Evolutionary conservation across 2,888 invertebrate species (phyloP), one percentile per base, ranked within the genome.

Genomic region (Lacanobia oleracea): DNA sequence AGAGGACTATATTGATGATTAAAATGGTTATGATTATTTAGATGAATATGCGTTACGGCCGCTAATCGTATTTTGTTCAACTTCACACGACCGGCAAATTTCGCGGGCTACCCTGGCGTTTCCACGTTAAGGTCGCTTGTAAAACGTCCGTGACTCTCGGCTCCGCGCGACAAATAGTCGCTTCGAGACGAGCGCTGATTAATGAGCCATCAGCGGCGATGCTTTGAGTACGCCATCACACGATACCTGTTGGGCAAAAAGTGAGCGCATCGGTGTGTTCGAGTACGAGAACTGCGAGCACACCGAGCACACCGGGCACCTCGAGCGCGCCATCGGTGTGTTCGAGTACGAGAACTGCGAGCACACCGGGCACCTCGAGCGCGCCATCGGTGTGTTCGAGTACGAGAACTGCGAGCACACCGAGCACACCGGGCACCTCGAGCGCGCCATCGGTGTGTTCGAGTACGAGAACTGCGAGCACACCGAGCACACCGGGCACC

Each of bases 101-200:
- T n/a, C n/a, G n/a, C n/a, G n/a, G n/a, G n/a, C n/a, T n/a, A n/a
- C n/a, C n/a, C n/a, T n/a, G n/a, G n/a, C n/a, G n/a, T n/a, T n/a
- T n/a, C n/a, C 50, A 59, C 65, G 59, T 65, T 65, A 57, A 9
- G 45, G 45, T 23, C 23, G 57, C 53, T 59, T 66, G 66, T 56
- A 59, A 40, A 50, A 50, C 18, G 27, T 12, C 37, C 18, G 5
- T 18, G 50, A 53, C 16, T 62, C 45, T 16, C 9, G 40, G 40
- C 9, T 21, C 50, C 14, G 16, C 2, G n/a, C 43, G 33, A 45
- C 37, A 16, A 62, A 51, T 45, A 50, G 65, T 50, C 37, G 2
- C 7, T 40, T 33, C 21, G 27, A 65, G 50, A 48, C 61, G 21
- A 70, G 45, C 21, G 43, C 40, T 68, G 63, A 69, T 45, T n/a